These are phyloP conservation scores for Etheostoma nigrum DNA, from an alignment of 2,797 vertebrate species.

Conservation along the genomic window DNA sequence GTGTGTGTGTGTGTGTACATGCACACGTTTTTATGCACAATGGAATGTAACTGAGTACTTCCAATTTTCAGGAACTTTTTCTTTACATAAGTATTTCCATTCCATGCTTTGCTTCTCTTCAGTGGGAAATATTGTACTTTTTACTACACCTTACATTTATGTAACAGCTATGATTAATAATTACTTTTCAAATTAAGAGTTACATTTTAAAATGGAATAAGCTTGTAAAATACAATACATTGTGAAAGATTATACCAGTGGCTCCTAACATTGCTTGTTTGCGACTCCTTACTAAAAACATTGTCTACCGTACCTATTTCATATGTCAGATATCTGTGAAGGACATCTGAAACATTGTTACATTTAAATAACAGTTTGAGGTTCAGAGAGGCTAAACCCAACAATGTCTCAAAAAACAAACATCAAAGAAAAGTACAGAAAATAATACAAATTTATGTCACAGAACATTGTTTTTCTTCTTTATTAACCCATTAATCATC, in stretches of 20 bases:
- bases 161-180: too few relatives aligned
- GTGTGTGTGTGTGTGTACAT: too few relatives aligned
- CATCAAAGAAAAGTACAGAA: background rate
- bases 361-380: background rate
- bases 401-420: background rate
- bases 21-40: constrained; percentile 16
- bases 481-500: background rate
- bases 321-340: background rate
- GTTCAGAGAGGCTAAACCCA: background rate
- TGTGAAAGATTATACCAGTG: too few relatives aligned
- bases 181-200: too few relatives aligned
- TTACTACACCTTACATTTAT: too few relatives aligned
- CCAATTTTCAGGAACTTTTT: background rate
- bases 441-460: background rate
- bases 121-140: too few relatives aligned
- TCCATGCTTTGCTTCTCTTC: too few relatives aligned
- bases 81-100: background rate
- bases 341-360: too few relatives aligned
- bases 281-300: too few relatives aligned
- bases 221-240: too few relatives aligned
- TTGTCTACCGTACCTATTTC: too few relatives aligned
- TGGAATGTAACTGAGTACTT: background rate
- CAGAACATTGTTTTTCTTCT: background rate
- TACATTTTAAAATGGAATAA: too few relatives aligned
- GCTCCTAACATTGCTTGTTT: background rate